Base-by-base conservation (phyloP, 2,797 vertebrate species). In the Melopsittacus undulatus region DNA sequence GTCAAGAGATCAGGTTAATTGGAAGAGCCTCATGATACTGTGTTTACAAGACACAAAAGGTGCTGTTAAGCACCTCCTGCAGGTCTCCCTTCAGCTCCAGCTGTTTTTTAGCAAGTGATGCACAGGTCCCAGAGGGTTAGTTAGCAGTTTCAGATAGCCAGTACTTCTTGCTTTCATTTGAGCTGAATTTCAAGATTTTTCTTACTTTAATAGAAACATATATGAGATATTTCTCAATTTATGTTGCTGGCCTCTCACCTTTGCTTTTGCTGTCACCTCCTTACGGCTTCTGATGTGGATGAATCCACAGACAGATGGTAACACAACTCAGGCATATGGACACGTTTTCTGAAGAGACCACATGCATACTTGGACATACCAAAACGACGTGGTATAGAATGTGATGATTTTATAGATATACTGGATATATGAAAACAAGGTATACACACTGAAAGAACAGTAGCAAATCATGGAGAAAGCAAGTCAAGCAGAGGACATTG, bases 331-430 rank as follows among this genome's bases (percentile, higher is more conserved):
- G 34, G 38, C 49, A 52, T 49, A n/a, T 0, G 5, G 24, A 3
- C 7, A 11, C 1, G 1, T 63, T 80, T 87, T 51, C 76, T 64
- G 42, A 69, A 36, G 12, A 52, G 24, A 12, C 2, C 49, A 8
- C 11, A 1, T 40, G 23, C 22, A 1, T 29, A n/a, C 4, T 42
- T 42, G 2, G 11, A 6, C 8, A 14, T 45, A n/a, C 26, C 20
- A 78, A 72, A 81, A 21, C 21, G 16, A 14, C 20, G 11, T 46
- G 11, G 4, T 38, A 69, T 7, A 34, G 14, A 32, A 66, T 63
- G 29, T 70, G 27, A 40, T 51, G 54, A 56, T 90, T 59, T 87
- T 40, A 34, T n/a, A 64, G 42, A 43, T 75, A 64, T 45, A 62
- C 7, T 61, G 21, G 32, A 48, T 82, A 52, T 56, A 20, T 5